Base-by-base conservation (phyloP, 2,113 vertebrate species). In the Petroica traversi region DNA sequence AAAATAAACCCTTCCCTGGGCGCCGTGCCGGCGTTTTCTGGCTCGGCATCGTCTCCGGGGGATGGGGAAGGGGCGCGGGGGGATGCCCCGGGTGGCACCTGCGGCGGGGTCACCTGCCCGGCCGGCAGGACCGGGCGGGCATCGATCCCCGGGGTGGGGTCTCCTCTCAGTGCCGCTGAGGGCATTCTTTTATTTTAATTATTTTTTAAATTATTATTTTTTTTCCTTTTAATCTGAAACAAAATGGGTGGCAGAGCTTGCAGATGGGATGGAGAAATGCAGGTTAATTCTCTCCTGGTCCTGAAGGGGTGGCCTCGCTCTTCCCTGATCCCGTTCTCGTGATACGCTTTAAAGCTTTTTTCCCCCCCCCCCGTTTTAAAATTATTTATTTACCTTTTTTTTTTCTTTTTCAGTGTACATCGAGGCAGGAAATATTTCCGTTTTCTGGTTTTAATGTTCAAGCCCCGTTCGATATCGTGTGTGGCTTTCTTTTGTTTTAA, bases 171-270 rank as follows among this genome's bases (percentile, higher is more conserved):
- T 19, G 38, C 49, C 12, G 0, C 16, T 8, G 28, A 28, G 31
- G 6, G 36, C 3, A 4, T 40, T 43, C 0, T 15, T 36, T 48
- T n/a, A n/a, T 61, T 41, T 71, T 22, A 18, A 29, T 36, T 48
- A 22, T 11, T 38, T 71, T 33, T 40, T 45, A 45, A 45, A 7
- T 8, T 31, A 9, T 8, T 29, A 10, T 36, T 26, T 59, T 38
- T 33, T 40, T 25, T 1, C 2, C 25, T 6, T 33, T 45, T 34
- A 36, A 57, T 51, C 14, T 16, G 87, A 52, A n/a, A 85, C 91
- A 93, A 97, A 96, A 97, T 96, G 94, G 94, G 96, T 80, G 95
- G 84, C 83, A 46, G 77, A 74, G 80, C 87, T 78, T 72, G 87
- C n/a, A 8, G 5, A 66, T 67, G 85, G 76, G 90, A 63, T 87